Evolutionary conservation across 2,113 vertebrate species (phyloP).

Genomic region (Neopipo cinnamomea): DNA sequence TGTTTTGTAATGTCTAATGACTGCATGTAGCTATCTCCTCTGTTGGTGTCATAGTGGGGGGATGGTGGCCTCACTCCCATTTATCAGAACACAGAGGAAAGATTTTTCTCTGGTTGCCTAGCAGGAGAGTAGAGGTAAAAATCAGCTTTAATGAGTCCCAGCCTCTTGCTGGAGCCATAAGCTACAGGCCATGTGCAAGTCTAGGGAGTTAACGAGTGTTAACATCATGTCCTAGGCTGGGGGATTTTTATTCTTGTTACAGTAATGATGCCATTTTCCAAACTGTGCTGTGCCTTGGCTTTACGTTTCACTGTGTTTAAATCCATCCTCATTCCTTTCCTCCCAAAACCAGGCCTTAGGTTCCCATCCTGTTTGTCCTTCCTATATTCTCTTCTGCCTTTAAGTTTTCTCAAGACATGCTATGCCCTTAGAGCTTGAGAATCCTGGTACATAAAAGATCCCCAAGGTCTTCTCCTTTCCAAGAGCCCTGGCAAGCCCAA

Average conservation of each 20-base stretch:
- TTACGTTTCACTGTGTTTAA: not conserved
- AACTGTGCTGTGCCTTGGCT: not conserved
- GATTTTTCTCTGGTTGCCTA: not conserved
- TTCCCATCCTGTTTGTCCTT: not conserved
- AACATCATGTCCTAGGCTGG: not conserved
- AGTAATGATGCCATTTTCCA: not conserved
- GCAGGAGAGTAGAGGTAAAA: not conserved
- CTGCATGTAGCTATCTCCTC: not conserved
- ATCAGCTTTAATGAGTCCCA: not conserved
- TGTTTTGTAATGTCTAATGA: not conserved
- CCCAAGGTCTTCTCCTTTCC: not conserved
- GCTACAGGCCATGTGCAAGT: not conserved
- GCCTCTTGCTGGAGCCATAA: not conserved
- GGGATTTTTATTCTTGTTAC: not conserved
- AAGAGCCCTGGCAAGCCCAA: not conserved
- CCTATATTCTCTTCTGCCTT: not conserved
- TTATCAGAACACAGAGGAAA: not conserved
- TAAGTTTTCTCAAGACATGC: rapidly evolving
- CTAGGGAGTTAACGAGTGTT: not conserved
- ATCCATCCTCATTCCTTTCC: not conserved
- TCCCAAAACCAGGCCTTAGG: not conserved
- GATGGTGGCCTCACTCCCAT: not conserved
- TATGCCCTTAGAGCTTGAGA: not conserved
- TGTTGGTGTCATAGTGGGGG: not conserved
- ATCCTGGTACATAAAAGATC: not conserved